Evolutionary conservation across 2,888 invertebrate species (phyloP).

Genomic region (Drosophila buzzatii): DNA sequence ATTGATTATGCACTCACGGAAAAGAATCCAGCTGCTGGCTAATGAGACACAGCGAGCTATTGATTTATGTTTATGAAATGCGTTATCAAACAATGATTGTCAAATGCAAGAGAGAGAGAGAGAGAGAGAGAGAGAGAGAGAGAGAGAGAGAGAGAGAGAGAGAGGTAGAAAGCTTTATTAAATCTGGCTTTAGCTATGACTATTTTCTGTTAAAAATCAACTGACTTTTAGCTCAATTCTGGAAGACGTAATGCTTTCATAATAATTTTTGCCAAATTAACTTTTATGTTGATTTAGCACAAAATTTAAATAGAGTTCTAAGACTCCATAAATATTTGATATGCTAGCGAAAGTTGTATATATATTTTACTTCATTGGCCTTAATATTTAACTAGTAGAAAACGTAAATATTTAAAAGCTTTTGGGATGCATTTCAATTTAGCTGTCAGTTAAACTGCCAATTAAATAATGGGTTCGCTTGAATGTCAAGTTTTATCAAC

Average conservation of each 20-base stretch:
- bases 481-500: too few species aligned
- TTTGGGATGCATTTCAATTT: not conserved
- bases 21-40: not conserved
- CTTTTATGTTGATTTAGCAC: too few species aligned
- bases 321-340: too few species aligned
- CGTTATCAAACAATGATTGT: not conserved
- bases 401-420: too few species aligned
- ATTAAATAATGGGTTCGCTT: not conserved
- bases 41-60: not conserved
- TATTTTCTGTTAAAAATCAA: not conserved
- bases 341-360: too few species aligned
- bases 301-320: too few species aligned
- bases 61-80: not conserved
- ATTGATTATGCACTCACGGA: slow-evolving; percentile 38
- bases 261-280: too few species aligned
- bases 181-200: not conserved
- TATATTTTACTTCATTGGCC: too few species aligned
- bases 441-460: not conserved
- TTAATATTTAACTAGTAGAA: too few species aligned
- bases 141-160: not conserved
- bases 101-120: not conserved
- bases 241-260: too few species aligned
- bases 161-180: not conserved
- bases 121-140: too few species aligned
- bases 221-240: too few species aligned